Conservation (phyloP, 2,113 vertebrate genomes). For the Isurus oxyrinchus region DNA sequence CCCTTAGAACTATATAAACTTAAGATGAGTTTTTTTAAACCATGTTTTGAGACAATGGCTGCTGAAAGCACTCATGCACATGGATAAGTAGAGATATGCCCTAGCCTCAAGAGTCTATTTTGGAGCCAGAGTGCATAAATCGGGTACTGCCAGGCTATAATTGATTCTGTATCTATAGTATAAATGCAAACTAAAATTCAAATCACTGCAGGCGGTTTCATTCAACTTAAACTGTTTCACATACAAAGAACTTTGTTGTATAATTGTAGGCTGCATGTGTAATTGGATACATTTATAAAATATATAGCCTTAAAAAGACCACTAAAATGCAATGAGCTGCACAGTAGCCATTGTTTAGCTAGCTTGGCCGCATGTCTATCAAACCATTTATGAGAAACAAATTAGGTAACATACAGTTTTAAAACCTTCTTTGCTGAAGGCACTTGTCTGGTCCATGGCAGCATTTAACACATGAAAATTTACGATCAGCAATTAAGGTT, state of each 20-base stretch:
- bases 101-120: neutral
- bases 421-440: slow-evolving; percentile 50
- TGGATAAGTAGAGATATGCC: neutral
- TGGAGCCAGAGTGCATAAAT: neutral
- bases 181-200: slow-evolving; percentile 8
- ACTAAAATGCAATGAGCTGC: neutral
- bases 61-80: neutral
- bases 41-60: neutral
- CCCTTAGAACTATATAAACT: neutral
- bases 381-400: slow-evolving; percentile 62
- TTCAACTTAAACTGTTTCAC: neutral
- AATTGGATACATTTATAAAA: neutral
- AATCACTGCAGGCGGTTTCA: neutral
- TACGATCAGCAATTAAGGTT: slow-evolving; percentile 56
- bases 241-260: neutral
- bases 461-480: slow-evolving; percentile 60
- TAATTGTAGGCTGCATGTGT: neutral
- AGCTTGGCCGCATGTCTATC: slow-evolving; percentile 53
- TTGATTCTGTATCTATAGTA: neutral
- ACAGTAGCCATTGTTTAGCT: neutral
- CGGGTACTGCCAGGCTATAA: neutral
- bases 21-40: neutral
- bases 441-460: slow-evolving; percentile 52
- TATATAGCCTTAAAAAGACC: neutral
- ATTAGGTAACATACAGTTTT: slow-evolving; percentile 54